phyloP scores from a whole-genome alignment of 2,888 invertebrate species.

The Oligia latruncula region DNA sequence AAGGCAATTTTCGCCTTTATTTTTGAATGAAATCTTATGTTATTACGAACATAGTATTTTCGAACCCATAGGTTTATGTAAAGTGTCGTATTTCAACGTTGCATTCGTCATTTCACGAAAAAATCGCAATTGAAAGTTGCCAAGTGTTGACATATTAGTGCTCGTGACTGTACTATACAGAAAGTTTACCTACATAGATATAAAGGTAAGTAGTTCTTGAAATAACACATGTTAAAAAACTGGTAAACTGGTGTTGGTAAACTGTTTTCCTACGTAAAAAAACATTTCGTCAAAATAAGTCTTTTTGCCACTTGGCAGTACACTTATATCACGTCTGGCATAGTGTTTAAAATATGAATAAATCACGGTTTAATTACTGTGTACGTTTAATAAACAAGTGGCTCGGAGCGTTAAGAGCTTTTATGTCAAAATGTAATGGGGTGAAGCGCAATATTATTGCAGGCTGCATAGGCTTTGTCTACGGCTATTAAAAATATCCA shows the following conservation, averaged over 20 bases:
- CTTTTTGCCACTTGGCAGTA: not conserved
- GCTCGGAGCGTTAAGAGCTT: constrained; percentile 20
- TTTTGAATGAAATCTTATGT: no score
- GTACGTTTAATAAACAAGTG: constrained; percentile 28
- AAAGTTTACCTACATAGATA: no score
- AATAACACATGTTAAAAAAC: no score
- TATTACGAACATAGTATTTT: no score
- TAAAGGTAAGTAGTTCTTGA: not conserved
- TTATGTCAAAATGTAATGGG: constrained; percentile 33
- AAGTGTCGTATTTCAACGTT: no score
- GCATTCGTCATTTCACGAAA: no score
- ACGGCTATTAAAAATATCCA: not conserved
- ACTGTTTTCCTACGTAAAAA: not conserved
- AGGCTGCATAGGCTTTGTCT: constrained; percentile 16
- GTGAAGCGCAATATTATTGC: constrained; percentile 30
- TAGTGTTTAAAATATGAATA: constrained; percentile 38
- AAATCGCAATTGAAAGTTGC: no score
- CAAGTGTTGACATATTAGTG: no score
- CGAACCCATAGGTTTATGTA: no score
- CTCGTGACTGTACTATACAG: no score
- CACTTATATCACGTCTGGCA: not conserved
- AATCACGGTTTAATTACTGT: constrained; percentile 36
- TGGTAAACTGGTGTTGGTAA: no score
- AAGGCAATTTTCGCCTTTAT: no score
- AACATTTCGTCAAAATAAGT: not conserved